phyloP scores from a whole-genome alignment of 2,797 vertebrate genomes.

The Urophycis tenuis region DNA sequence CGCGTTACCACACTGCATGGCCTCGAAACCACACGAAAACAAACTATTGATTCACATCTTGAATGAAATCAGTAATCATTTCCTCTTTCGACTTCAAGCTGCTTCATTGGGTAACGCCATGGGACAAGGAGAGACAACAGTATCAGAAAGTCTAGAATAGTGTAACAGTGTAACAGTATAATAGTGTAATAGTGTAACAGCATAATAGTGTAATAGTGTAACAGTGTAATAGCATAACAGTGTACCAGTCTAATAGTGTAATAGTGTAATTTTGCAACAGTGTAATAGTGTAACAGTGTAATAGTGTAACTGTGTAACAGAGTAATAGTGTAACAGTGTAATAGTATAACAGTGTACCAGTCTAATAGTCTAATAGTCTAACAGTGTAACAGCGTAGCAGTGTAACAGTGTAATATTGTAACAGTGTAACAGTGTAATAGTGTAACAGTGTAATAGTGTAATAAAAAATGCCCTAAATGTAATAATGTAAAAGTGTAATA shows the following conservation, averaged over 20 bases:
- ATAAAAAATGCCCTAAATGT: too few relatives aligned
- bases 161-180: background rate
- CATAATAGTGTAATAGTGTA: background rate
- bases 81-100: background rate
- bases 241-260: constrained; percentile 7
- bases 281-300: background rate
- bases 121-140: constrained; percentile 10
- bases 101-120: background rate
- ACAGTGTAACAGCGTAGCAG: background rate
- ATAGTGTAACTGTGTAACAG: too few relatives aligned
- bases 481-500: too few relatives aligned
- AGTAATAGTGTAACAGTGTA: too few relatives aligned
- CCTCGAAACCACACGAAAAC: constrained; percentile 32
- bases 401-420: background rate
- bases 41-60: constrained; percentile 10
- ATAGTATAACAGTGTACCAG: background rate
- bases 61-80: constrained; percentile 17
- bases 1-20: constrained; percentile 37
- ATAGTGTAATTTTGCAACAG: too few relatives aligned
- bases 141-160: constrained; percentile 7
- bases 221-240: too few relatives aligned
- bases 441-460: background rate
- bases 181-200: constrained; percentile 5
- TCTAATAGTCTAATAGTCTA: constrained; percentile 8
- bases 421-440: background rate